These are phyloP conservation scores for Hippocampus guttulatus DNA, from an alignment of 2,113 vertebrate species.

Conservation along the genomic window DNA sequence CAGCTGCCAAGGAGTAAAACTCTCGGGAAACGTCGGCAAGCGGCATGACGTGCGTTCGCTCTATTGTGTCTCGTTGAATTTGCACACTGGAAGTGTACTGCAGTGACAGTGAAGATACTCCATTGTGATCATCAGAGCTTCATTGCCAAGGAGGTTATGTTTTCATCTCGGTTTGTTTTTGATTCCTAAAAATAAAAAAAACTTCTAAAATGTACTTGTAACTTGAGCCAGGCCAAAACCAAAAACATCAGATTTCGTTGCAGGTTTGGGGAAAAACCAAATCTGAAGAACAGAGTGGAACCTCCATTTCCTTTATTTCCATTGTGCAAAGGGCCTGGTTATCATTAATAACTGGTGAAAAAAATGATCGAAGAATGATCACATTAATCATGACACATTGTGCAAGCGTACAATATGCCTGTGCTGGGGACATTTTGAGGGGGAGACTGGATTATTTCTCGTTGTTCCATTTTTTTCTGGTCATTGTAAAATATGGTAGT, in stretches of 20 bases:
- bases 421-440: too few relatives aligned
- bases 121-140: conserved; percentile 4
- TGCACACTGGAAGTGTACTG: neutral
- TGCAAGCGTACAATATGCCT: too few relatives aligned
- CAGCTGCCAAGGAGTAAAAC: conserved; percentile 11
- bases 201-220: neutral
- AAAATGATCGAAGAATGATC: too few relatives aligned
- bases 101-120: conserved; percentile 5
- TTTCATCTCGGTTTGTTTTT: neutral
- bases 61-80: conserved; percentile 12
- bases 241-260: neutral
- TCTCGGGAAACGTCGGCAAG: conserved; percentile 7
- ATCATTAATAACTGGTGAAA: too few relatives aligned
- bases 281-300: neutral
- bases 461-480: too few relatives aligned
- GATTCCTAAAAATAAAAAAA: neutral
- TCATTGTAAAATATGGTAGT: too few relatives aligned
- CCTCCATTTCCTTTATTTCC: neutral
- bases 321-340: neutral
- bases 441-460: too few relatives aligned
- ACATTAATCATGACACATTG: too few relatives aligned
- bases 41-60: conserved; percentile 2
- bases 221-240: neutral
- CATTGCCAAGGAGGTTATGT: conserved; percentile 3
- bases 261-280: neutral